These are phyloP conservation scores for Euthynnus affinis DNA, from an alignment of 2,797 vertebrate species.

Conservation along the genomic window DNA sequence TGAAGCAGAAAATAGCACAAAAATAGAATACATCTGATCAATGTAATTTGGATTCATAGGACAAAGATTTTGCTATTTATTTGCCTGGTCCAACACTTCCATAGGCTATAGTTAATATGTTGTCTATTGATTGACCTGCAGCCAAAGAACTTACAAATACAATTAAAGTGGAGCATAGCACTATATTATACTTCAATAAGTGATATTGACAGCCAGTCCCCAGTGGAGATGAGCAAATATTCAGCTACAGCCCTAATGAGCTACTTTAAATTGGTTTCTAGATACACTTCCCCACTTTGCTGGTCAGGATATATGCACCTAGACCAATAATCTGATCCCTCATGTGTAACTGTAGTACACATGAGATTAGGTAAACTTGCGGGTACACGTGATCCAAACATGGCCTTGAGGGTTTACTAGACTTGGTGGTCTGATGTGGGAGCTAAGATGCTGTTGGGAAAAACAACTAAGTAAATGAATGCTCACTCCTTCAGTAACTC, in stretches of 20 bases:
- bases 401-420: not conserved
- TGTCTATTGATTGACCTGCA: not conserved
- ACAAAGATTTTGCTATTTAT: not conserved
- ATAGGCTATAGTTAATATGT: not conserved
- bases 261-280: constrained; percentile 4
- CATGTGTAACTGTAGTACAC: not conserved
- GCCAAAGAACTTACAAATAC: not conserved
- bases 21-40: constrained; percentile 11
- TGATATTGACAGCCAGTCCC: not conserved
- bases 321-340: not conserved
- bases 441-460: not conserved
- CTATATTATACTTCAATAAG: not conserved
- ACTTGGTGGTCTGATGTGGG: not conserved
- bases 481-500: not conserved
- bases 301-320: not conserved
- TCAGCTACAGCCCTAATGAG: constrained; percentile 21
- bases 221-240: not conserved
- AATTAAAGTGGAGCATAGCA: not conserved
- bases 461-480: not conserved
- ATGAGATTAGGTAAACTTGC: not conserved
- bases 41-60: not conserved
- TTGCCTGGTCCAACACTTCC: not conserved
- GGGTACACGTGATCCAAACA: not conserved
- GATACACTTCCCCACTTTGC: not conserved
- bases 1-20: not conserved